Percentiles rank a stretch among this genome's conserved stretches.
Evolutionary conservation across 1,140 invertebrate genomes (phyloP).

Genomic region (Leucophenga varia): DNA sequence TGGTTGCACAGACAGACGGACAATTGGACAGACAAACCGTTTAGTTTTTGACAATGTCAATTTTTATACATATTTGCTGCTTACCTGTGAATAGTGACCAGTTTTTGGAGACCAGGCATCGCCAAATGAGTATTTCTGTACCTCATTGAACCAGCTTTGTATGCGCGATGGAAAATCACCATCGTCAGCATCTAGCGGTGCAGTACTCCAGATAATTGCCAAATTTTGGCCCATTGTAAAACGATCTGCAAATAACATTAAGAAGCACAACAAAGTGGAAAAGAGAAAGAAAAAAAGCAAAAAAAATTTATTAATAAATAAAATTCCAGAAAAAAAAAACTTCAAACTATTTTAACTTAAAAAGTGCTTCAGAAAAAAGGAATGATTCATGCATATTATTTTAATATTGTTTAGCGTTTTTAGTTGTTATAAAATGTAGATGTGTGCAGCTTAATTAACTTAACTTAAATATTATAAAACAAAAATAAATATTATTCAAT

Average conservation of each 20-base stretch:
- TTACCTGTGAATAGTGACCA: slow-evolving; percentile 81
- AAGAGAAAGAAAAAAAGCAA: too few species aligned
- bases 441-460: neutral
- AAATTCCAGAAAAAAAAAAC: too few species aligned
- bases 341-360: too few species aligned
- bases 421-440: too few species aligned
- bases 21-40: too few species aligned
- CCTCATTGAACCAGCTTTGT: slow-evolving; percentile 79
- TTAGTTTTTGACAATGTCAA: neutral
- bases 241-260: slow-evolving; percentile 58
- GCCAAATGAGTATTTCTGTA: slow-evolving; percentile 68
- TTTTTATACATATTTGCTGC: neutral
- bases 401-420: too few species aligned
- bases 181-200: slow-evolving; percentile 63
- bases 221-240: slow-evolving; percentile 83
- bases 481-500: too few species aligned
- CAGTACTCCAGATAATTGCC: slow-evolving; percentile 76
- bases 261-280: too few species aligned
- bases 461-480: neutral
- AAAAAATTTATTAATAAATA: too few species aligned
- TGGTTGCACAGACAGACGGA: too few species aligned
- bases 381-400: too few species aligned
- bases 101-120: slow-evolving; percentile 67
- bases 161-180: slow-evolving; percentile 76
- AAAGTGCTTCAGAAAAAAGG: too few species aligned